Evolutionary conservation across 2,113 vertebrate species (phyloP).

Genomic region (Heptranchias perlo): DNA sequence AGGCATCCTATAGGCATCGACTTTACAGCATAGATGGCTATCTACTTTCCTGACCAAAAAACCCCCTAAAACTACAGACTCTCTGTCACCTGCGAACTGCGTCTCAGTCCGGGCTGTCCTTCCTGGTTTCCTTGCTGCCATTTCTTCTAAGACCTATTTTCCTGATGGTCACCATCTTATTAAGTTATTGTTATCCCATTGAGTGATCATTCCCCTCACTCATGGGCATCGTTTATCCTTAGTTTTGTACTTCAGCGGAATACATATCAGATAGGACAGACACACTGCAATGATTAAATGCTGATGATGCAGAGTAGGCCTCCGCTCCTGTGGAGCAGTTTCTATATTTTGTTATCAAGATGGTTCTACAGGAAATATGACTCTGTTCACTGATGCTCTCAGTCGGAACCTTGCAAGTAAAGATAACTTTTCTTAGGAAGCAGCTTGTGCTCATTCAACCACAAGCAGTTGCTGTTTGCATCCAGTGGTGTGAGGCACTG

Average conservation of each 20-base stretch:
- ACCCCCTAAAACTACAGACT: background rate
- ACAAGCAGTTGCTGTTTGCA: background rate
- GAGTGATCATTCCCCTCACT: background rate
- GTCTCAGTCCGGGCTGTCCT: background rate
- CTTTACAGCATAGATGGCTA: background rate
- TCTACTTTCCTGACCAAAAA: background rate
- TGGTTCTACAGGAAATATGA: slow-evolving; percentile 1
- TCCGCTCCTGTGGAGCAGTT: background rate
- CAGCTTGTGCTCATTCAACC: slow-evolving; percentile 23
- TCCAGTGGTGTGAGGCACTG: background rate
- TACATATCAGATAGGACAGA: background rate
- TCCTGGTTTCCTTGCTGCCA: background rate
- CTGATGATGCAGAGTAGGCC: background rate
- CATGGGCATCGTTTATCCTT: background rate
- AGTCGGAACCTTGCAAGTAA: background rate
- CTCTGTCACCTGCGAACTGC: background rate
- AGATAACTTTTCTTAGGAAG: slow-evolving; percentile 26
- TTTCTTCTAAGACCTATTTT: background rate
- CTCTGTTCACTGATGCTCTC: background rate
- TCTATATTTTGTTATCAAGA: slow-evolving; percentile 17
- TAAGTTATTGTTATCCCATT: background rate
- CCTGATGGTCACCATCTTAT: background rate
- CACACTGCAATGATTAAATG: background rate
- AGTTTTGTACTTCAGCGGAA: background rate
- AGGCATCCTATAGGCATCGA: background rate